Evolutionary conservation across 1,140 invertebrate genomes (phyloP).

Genomic region (Portunus trituberculatus): DNA sequence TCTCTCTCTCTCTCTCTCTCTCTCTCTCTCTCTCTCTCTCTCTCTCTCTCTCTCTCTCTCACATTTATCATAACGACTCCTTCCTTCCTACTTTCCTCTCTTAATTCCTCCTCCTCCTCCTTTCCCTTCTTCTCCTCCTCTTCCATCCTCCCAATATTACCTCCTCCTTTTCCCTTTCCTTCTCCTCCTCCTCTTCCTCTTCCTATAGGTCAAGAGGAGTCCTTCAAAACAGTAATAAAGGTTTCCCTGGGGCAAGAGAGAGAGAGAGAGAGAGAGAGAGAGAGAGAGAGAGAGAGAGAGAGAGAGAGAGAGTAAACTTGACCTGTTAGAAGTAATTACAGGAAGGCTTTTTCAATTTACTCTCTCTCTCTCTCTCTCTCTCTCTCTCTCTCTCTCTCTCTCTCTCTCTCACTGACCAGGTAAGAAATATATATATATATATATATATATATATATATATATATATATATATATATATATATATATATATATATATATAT

Average conservation of each 20-base stretch:
- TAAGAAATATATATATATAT: no score
- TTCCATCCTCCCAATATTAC: background rate
- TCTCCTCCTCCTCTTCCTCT: background rate
- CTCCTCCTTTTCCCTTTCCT: background rate
- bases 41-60: background rate
- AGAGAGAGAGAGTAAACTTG: background rate
- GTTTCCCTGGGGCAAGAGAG: background rate
- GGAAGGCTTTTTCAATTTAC: background rate
- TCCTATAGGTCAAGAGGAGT: background rate
- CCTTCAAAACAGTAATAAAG: background rate
- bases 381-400: background rate
- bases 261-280: constrained; percentile 38
- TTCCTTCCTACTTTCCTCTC: background rate
- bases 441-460: no score
- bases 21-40: background rate
- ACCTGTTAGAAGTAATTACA: background rate
- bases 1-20: background rate
- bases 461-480: no score
- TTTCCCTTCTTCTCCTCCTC: background rate
- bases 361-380: background rate
- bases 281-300: constrained; percentile 14
- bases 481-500: no score
- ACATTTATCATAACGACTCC: background rate
- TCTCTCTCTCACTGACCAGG: no score
- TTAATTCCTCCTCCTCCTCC: background rate